Evolutionary conservation across 2,888 invertebrate genomes (phyloP).

Genomic region (Leucoma salicis): DNA sequence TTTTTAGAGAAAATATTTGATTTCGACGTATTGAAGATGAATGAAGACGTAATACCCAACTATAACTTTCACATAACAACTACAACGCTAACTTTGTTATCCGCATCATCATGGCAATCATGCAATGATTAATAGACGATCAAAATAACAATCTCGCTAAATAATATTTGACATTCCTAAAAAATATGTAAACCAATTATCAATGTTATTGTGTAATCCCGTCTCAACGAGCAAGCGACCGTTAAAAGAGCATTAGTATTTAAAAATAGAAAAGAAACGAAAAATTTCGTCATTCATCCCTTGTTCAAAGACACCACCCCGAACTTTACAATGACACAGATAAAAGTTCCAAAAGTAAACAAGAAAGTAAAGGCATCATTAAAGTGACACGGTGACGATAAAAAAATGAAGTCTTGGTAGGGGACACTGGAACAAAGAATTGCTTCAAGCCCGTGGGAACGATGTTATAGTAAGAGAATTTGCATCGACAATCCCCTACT

Average conservation of each 20-base stretch:
- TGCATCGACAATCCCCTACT: constrained; percentile 44
- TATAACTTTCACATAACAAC: too few species aligned
- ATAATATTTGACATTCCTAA: constrained; percentile 20
- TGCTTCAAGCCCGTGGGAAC: constrained; percentile 49
- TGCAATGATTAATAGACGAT: constrained; percentile 20
- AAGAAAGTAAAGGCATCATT: constrained; percentile 64
- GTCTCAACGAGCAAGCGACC: constrained; percentile 48
- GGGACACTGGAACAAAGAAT: constrained; percentile 41
- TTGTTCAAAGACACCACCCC: constrained; percentile 72
- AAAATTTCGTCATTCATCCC: constrained; percentile 59
- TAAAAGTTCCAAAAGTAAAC: constrained; percentile 73
- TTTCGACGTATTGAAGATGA: too few species aligned
- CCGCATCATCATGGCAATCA: too few species aligned
- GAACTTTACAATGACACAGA: constrained; percentile 60
- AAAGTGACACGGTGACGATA: constrained; percentile 59
- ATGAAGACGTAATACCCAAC: too few species aligned
- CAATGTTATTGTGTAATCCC: constrained; percentile 22
- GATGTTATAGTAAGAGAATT: constrained; percentile 32
- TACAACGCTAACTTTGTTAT: too few species aligned
- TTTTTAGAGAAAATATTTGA: too few species aligned
- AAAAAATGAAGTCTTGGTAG: constrained; percentile 47
- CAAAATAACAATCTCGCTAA: constrained; percentile 19
- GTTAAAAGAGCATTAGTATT: constrained; percentile 51
- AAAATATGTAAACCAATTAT: constrained; percentile 54
- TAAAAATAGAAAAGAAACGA: constrained; percentile 21